Base-by-base conservation (phyloP, 2,113 vertebrate species). In the Terrapene triunguis region DNA sequence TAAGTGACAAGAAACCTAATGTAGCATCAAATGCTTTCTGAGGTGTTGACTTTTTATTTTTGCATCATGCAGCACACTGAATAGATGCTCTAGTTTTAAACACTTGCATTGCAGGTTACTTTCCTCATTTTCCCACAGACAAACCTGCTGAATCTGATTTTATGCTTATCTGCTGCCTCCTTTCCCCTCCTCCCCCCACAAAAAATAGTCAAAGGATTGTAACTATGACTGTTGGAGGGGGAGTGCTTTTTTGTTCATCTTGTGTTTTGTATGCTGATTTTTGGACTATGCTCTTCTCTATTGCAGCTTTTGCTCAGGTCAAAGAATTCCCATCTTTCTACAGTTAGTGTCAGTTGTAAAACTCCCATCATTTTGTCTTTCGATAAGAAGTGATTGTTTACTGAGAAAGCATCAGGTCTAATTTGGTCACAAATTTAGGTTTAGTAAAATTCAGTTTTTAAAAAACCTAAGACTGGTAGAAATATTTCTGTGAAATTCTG, bases 31-130 rank as follows among this genome's bases (percentile, higher is more conserved):
- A 27, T 87, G 25, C 80, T 65, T 92, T 72, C 54, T 87, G 91
- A 93, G 57, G 79, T 0, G 1, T 21, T 29, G 53, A 5, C 32
- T n/a, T 38, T 78, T 92, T 96, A 27, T 87, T 95, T 91, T 93
- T 90, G 69, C 79, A 44, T 3, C 1, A 10, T 59, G 65, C 35
- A 87, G 79, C 32, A 21, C n/a, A 4, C 87, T 89, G 82, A 94
- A 51, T 88, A 88, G 84, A 90, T 94, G n/a, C 59, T 87, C 50
- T 78, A 80, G 24, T 6, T 50, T 90, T 83, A 4, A 21, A 5
- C n/a, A 55, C 65, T 90, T 80, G 35, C 38, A 8, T 10, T 74
- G 7, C 8, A 0, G n/a, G 22, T 44, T 86, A 6, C 32, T 81
- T 94, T 21, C 22, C 50, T 93, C 54, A 24, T 88, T 82, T 84